Evolutionary conservation across 2,113 vertebrate genomes (phyloP), one percentile per base, ranked within the genome.

Genomic region (Bathybates hornii): DNA sequence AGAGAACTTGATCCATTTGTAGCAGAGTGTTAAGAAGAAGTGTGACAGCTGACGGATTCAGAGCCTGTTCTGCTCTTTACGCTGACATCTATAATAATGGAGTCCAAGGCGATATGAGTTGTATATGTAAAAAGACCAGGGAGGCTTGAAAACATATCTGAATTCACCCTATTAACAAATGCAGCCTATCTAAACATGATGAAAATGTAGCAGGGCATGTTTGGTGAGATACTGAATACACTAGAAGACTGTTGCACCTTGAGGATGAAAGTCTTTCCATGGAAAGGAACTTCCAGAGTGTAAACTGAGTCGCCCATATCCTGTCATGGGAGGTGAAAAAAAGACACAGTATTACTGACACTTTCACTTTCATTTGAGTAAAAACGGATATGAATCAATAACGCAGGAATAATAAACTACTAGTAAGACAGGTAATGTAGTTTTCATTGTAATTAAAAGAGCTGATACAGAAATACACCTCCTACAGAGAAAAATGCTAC

Each of bases 241-340:
- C 3, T 78, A 84, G 5, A 83, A 19, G 0, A 38, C 76, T 21
- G 92, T 92, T 14, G 50, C 96, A 99, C 99, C 98, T 99, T 99
- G 66, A 99, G 96, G 94, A 99, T 98, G 94, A 98, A 99, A 6
- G 97, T 97, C 96, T 98, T 99, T 93, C 98, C 98, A 0, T 99
- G 97, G 93, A 96, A 99, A 52, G 98, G 98, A 84, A 99, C 96
- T 93, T 99, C 99, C 34, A 99, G 95, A 71, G 97, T 98, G 95
- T 98, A 98, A 91, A 99, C 97, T 1, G 96, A 96, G 48, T 99
- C 99, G 3, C 98, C 98, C 1, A 96, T 95, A 19, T 99, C 98
- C 98, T 99, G 95, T 6, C 21, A 3, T 1, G 83, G 91, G 10
- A 81, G 9, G 41, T 6, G 68, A 68, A 3, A n/a, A 11, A 11